These are phyloP conservation scores for Tigriopus californicus DNA, from an alignment of 2,888 invertebrate genomes.

Conservation along the genomic window DNA sequence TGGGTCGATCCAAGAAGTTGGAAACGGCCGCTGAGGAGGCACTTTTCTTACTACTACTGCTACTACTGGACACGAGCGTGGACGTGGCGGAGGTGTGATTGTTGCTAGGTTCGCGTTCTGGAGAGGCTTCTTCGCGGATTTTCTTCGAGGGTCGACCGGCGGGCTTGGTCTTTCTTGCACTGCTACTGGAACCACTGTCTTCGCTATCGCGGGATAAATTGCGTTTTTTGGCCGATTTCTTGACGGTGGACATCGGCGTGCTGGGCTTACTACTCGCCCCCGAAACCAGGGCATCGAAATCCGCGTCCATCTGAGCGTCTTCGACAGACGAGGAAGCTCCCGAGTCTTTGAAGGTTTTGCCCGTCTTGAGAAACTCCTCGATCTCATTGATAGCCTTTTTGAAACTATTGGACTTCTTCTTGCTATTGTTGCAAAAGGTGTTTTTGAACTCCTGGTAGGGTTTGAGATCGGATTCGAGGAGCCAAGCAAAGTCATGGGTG, in stretches of 20 bases:
- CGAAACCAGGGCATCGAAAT: slow-evolving; percentile 15
- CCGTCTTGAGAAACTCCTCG: background rate
- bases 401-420: background rate
- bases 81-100: background rate
- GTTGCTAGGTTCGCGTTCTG: background rate
- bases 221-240: background rate
- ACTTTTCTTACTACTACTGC: slow-evolving; percentile 32
- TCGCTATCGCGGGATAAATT: background rate
- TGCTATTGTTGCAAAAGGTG: background rate
- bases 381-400: slow-evolving; percentile 8
- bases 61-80: slow-evolving; percentile 20
- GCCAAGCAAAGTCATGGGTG: slow-evolving; percentile 50
- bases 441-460: slow-evolving; percentile 12
- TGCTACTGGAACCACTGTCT: background rate
- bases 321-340: background rate
- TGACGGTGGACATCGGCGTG: background rate
- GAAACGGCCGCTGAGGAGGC: slow-evolving; percentile 26
- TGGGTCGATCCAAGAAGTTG: slow-evolving; percentile 44
- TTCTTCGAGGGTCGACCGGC: background rate
- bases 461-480: slow-evolving; percentile 11
- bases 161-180: background rate
- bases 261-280: background rate
- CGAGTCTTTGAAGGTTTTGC: background rate
- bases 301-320: slow-evolving; percentile 3
- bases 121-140: background rate